Base-by-base conservation (phyloP, 2,113 vertebrate species). In the Pelodiscus sinensis region DNA sequence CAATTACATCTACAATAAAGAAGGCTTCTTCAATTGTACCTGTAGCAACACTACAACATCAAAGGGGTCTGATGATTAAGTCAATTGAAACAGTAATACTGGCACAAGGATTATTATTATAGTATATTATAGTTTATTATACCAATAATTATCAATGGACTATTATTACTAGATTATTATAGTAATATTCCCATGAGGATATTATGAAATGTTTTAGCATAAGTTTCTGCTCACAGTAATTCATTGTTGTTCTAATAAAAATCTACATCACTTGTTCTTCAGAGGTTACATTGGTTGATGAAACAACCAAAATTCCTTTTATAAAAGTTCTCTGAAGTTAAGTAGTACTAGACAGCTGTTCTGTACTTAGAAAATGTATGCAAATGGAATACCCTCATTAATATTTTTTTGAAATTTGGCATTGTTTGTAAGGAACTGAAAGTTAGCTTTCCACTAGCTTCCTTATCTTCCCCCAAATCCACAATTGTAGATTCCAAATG, bases 31-130 rank as follows among this genome's bases (percentile, higher is more conserved):
- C 73, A 97, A 88, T 93, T 97, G 95, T 92, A 96, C 86, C 95
- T 97, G 94, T 94, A 85, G 94, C 94, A 96, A 96, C 92, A 94
- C 92, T 93, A 94, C 91, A 92, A 31, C 87, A 93, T 77, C 60
- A 35, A 93, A 82, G 80, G 22, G 71, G 89, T 92, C 96, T 97
- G 95, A 96, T 97, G 97, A 97, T 98, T 91, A 92, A 87, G 95
- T 95, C 97, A 98, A 93, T 62, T 89, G 93, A 96, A 97, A 96
- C 94, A 93, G 92, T 94, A 94, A 92, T 87, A 91, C 58, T 85
- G 86, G 79, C 56, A 78, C 44, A 44, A 44, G 44, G 44, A 44
- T 44, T 44, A 44, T 44, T 44, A 44, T 44, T 44, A 44, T 44
- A 44, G 44, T 44, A 44, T 44, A 44, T 44, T 44, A 44, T 44